Conservation (phyloP, 2,797 vertebrate species). For the Acanthurus tractus region DNA sequence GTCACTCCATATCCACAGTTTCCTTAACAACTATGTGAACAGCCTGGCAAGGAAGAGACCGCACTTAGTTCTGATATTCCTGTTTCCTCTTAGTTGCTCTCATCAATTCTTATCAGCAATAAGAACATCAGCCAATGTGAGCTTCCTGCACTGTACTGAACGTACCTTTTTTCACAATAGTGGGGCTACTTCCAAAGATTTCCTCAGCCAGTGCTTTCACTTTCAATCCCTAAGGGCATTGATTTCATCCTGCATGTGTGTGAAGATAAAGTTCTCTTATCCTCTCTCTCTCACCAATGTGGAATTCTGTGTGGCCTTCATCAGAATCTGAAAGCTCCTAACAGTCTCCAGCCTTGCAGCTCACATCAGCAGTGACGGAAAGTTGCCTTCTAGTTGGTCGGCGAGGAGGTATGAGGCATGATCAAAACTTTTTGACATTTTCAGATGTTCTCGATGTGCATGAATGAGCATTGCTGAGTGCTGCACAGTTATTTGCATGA, state of each 20-base stretch:
- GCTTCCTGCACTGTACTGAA: constrained; percentile 8
- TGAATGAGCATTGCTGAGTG: too few relatives aligned
- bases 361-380: background rate
- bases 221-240: constrained; percentile 8
- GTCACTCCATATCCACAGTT: background rate
- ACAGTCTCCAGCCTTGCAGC: background rate
- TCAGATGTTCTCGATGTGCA: too few relatives aligned
- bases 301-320: background rate
- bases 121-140: background rate
- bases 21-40: background rate
- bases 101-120: background rate
- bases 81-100: constrained; percentile 10
- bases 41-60: background rate
- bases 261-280: background rate
- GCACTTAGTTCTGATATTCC: constrained; percentile 1
- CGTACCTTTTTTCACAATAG: constrained; percentile 13
- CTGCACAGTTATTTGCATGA: too few relatives aligned
- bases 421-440: too few relatives aligned
- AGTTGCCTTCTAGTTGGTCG: constrained; percentile 20
- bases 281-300: background rate
- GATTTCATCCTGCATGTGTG: constrained; percentile 3
- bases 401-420: too few relatives aligned
- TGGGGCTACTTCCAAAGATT: constrained; percentile 25
- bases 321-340: background rate
- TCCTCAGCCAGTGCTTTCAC: constrained; percentile 7